Evolutionary conservation across 2,797 vertebrate species (phyloP), one percentile per base, ranked within the genome.

Genomic region (Hippocampus kuda): DNA sequence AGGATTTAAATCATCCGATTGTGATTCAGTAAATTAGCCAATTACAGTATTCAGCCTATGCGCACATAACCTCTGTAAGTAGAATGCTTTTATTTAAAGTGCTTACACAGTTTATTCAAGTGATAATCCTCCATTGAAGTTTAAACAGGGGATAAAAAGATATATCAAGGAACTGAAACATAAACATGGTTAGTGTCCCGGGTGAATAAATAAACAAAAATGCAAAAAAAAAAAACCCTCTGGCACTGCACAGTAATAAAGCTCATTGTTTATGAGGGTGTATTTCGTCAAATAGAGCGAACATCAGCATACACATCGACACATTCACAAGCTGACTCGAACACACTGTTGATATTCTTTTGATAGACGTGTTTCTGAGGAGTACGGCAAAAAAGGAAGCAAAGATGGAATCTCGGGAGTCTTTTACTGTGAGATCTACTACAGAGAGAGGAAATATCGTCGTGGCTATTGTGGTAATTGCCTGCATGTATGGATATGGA

Each of bases 391-490:
- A 16, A 42, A 5, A 26, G 60, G 72, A n/a, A n/a, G n/a, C n/a
- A n/a, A n/a, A n/a, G n/a, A 65, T 34, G 61, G 48, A 70, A 75
- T 77, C 42, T 77, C 71, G 73, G 64, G 72, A 76, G 77, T 82
- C 79, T 84, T 85, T 82, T 76, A 80, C 68, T 24, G 69, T 75
- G 76, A 81, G 83, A 81, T 74, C 69, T 51, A 68, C 78, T 81
- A 77, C 82, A 86, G 79, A 82, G 78, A 85, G 80, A 81, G 77
- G 74, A 82, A 84, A 84, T 85, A 87, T 83, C 84, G 81, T 77
- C 66, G 80, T 69, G 73, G 78, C 82, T 80, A 85, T 90, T 72
- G 82, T 88, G 76, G 87, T 92, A 89, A 92, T 91, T 90, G 87
- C 88, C 86, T 84, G 56, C 22, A 65, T 44, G 59, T 75, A 62